phyloP scores from a whole-genome alignment of 1,140 invertebrate species.

The Archivesica marissinica region DNA sequence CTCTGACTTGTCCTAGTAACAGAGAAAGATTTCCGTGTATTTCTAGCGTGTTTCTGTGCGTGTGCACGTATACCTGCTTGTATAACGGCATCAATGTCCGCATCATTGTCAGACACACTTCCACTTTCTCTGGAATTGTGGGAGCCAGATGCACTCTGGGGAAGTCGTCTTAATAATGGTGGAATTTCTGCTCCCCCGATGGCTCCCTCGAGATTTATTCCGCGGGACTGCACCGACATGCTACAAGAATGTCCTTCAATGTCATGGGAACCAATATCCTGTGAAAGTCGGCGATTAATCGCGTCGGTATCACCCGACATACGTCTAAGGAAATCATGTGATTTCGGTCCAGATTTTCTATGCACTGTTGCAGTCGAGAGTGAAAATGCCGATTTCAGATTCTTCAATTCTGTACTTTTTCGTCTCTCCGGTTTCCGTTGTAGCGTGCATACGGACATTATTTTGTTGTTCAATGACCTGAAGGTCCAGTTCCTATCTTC shows the following conservation, averaged over 20 bases:
- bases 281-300: background rate
- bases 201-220: conserved; percentile 14
- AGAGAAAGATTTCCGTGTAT: background rate
- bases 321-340: background rate
- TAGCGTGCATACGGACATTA: conserved; percentile 59
- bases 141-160: conserved; percentile 16
- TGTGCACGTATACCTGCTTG: conserved; percentile 9
- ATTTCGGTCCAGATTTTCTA: conserved; percentile 63
- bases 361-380: conserved; percentile 66
- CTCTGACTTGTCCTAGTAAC: background rate
- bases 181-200: conserved; percentile 29
- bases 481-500: conserved; percentile 79
- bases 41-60: background rate
- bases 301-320: conserved; percentile 36
- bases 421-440: conserved; percentile 47
- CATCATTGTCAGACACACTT: background rate
- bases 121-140: background rate
- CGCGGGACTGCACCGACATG: background rate
- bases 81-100: background rate
- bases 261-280: conserved; percentile 35
- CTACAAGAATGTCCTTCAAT: conserved; percentile 28
- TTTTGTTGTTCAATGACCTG: conserved; percentile 67
- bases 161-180: background rate
- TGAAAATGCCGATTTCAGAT: conserved; percentile 65
- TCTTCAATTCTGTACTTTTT: conserved; percentile 45